Percentiles rank a stretch among this genome's conserved stretches.
phyloP scores from a whole-genome alignment of 37 sponge, comb jelly and placozoan species.

The Ephydatia muelleri region DNA sequence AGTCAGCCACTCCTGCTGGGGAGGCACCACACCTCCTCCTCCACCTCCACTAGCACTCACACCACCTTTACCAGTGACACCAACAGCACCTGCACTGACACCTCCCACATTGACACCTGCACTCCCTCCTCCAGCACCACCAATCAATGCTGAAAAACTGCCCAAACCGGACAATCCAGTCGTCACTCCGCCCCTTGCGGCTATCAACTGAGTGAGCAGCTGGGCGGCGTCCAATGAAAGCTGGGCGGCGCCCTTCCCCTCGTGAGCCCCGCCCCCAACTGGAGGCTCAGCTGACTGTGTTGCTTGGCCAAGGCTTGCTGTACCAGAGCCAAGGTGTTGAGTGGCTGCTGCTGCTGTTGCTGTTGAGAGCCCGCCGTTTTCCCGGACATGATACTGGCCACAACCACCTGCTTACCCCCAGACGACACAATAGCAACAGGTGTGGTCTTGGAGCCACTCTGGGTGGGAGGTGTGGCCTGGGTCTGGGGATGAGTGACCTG shows the following conservation, averaged over 20 bases:
- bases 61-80: background rate
- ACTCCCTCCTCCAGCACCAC: too few species aligned
- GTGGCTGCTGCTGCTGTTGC: background rate
- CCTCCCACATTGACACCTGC: background rate
- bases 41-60: background rate
- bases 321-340: background rate
- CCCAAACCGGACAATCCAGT: background rate
- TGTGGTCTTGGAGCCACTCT: background rate
- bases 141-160: background rate
- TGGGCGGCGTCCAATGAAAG: background rate
- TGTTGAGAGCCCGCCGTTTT: background rate
- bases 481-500: background rate
- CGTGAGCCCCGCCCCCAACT: background rate
- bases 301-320: background rate
- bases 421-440: background rate
- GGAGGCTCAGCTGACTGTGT: background rate
- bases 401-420: background rate
- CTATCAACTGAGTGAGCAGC: background rate
- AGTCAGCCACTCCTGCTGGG: background rate
- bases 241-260: background rate
- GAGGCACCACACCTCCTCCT: background rate
- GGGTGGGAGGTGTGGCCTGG: background rate
- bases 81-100: background rate
- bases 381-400: background rate
- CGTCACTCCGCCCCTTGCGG: background rate